A percentile compares a stretch with the other conserved stretches of the same genome.
Evolutionary conservation across 2,888 invertebrate species (phyloP).

Genomic region (Apamea crenata): DNA sequence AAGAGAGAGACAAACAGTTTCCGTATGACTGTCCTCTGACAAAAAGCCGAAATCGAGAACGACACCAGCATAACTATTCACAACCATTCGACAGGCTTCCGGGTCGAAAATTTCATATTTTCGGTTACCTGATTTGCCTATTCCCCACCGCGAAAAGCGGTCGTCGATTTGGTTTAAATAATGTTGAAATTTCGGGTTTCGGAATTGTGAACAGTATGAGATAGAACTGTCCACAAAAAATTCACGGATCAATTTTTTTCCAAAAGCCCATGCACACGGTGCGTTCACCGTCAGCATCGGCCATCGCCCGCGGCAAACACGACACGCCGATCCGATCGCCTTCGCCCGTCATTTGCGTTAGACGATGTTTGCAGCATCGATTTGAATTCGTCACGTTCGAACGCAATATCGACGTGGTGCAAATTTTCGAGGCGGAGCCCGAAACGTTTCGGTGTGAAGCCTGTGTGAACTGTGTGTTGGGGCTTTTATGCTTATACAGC

Average conservation of each 20-base stretch:
- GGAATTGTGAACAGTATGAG: neutral
- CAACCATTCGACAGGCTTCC: no score
- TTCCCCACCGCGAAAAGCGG: no score
- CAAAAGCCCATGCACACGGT: conserved; percentile 39
- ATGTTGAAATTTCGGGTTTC: neutral
- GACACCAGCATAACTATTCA: neutral
- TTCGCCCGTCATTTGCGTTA: conserved; percentile 81
- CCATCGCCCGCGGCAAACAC: conserved; percentile 76
- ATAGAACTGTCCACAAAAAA: no score
- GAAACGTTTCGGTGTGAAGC: conserved; percentile 78
- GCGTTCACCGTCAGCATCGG: conserved; percentile 53
- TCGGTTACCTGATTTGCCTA: no score
- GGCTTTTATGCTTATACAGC: conserved; percentile 57
- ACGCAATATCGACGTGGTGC: conserved; percentile 76
- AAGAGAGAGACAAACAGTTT: neutral
- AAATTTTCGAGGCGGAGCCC: conserved; percentile 82
- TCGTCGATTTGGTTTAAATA: neutral
- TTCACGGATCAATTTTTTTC: neutral
- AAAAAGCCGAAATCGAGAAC: neutral
- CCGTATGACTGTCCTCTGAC: neutral
- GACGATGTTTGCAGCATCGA: conserved; percentile 80
- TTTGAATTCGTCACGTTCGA: conserved; percentile 84
- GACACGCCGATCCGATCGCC: conserved; percentile 76
- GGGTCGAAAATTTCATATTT: no score
- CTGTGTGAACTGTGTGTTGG: conserved; percentile 61